Base-by-base conservation (phyloP, 2,113 vertebrate genomes). In the Copsychus sechellarum region DNA sequence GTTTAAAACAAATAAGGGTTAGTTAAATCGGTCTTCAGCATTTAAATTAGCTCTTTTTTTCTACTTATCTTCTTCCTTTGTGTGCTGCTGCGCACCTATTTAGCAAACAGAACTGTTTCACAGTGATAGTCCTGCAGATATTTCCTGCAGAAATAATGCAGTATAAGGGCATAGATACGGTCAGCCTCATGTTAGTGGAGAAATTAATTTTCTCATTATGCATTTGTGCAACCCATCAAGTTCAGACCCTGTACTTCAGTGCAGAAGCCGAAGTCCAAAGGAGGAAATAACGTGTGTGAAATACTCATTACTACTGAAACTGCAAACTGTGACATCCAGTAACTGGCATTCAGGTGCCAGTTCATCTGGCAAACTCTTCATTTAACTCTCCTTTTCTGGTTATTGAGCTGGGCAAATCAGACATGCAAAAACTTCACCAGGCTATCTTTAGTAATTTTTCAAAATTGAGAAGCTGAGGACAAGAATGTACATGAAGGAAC, bases 191-290 rank as follows among this genome's bases (percentile, higher is more conserved):
- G 0, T 38, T n/a, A 66, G 33, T 3, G 33, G 23, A 78, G 73
- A 89, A 89, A 83, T 47, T 5, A 81, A 56, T 66, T 51, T 78
- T 88, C 69, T 74, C 57, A 70, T 84, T n/a, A 36, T 4, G 4
- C 34, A 36, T 77, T 60, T 74, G 70, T 72, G 81, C 83, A 85
- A 71, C n/a, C 43, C 12, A 7, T 58, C 6, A 20, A 92, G 73
- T 62, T 84, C 86, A 78, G 72, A 81, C 1, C 4, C n/a, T 13
- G 38, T 26, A n/a, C 80, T 73, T 54, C 14, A 60, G 51, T 26
- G 40, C 65, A 84, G 61, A 76, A 92, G 17, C 51, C 69, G 53
- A 92, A 96, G 89, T 95, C 94, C 94, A 70, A 83, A 73, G 76
- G n/a, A 88, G 42, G 56, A 86, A 88, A 69, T 64, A 43, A 36